phyloP scores from a whole-genome alignment of 92 coral and sea anemone genomes.

The Metridium senile region DNA sequence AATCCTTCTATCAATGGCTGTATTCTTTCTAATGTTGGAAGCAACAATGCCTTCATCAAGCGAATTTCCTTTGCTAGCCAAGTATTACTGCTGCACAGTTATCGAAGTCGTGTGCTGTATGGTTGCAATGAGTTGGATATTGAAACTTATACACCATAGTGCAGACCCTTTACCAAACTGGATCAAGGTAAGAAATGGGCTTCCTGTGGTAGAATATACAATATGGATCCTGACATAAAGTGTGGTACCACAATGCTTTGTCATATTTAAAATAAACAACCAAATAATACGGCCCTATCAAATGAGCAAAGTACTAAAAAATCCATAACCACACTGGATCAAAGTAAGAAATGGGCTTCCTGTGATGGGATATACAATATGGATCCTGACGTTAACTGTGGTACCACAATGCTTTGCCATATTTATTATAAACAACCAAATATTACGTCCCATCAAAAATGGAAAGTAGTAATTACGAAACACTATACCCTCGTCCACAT shows the following conservation, averaged over 20 bases:
- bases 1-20: slow-evolving; percentile 86
- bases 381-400: too few species aligned
- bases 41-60: slow-evolving; percentile 79
- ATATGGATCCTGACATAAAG: too few species aligned
- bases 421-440: too few species aligned
- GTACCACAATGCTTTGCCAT: not conserved
- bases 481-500: too few species aligned
- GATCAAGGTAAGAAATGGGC: slow-evolving; percentile 63
- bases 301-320: too few species aligned
- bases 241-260: not conserved
- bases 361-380: too few species aligned
- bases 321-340: slow-evolving; percentile 72
- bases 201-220: too few species aligned
- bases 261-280: not conserved
- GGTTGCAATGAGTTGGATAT: slow-evolving; percentile 78
- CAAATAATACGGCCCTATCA: too few species aligned
- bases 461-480: too few species aligned
- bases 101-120: slow-evolving; percentile 73
- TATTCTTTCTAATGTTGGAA: slow-evolving; percentile 95
- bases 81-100: slow-evolving; percentile 93
- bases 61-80: slow-evolving; percentile 86
- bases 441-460: too few species aligned
- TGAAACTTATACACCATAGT: slow-evolving; percentile 70
- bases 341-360: slow-evolving; percentile 46
- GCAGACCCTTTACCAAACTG: slow-evolving; percentile 71